Conservation (phyloP, 2,888 invertebrate species). For the Autographa gamma region DNA sequence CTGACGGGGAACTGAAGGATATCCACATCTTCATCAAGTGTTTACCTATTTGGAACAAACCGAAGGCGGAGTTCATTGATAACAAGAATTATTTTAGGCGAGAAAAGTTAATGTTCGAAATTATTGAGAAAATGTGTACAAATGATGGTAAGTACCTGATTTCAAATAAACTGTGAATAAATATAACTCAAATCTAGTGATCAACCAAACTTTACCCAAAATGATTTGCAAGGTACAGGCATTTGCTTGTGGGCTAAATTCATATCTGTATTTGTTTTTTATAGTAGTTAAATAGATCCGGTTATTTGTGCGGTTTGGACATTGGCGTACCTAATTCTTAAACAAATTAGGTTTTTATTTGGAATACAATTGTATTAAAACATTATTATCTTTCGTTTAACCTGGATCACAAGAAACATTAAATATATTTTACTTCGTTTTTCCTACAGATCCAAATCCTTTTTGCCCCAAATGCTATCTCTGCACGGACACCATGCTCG, state of each 20-base stretch:
- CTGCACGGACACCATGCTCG: constrained; percentile 71
- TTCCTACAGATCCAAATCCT: constrained; percentile 65
- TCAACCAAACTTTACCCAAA: too few relatives aligned
- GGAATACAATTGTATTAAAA: too few relatives aligned
- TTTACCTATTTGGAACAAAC: constrained; percentile 70
- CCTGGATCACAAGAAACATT: not conserved
- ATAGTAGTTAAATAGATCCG: too few relatives aligned
- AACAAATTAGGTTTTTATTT: too few relatives aligned
- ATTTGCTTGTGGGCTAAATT: too few relatives aligned
- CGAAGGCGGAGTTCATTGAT: constrained; percentile 75
- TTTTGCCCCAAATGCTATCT: constrained; percentile 74
- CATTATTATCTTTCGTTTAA: not conserved
- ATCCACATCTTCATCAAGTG: constrained; percentile 76
- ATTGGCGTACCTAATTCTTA: too few relatives aligned
- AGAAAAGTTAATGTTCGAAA: constrained; percentile 73
- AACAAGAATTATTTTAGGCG: constrained; percentile 69
- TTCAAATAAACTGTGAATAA: not conserved
- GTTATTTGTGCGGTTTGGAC: too few relatives aligned
- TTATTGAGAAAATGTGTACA: constrained; percentile 70
- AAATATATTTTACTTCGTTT: constrained; percentile 1
- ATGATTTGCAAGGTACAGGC: too few relatives aligned
- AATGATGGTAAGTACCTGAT: constrained; percentile 57
- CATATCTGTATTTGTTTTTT: too few relatives aligned
- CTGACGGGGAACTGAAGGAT: constrained; percentile 46
- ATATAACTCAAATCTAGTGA: too few relatives aligned